Conservation (phyloP, 2,888 invertebrate genomes). For the Rhogogaster chlorosoma region DNA sequence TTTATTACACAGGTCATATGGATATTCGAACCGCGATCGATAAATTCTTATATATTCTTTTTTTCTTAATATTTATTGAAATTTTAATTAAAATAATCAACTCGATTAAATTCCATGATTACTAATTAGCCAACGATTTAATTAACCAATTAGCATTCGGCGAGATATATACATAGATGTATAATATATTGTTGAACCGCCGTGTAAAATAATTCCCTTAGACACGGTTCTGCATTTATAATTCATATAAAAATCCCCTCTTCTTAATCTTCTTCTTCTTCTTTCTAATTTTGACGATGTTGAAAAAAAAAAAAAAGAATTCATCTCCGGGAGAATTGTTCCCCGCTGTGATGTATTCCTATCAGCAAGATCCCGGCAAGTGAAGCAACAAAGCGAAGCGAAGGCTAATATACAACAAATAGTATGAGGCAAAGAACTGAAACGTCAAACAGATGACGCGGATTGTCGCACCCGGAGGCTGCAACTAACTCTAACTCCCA, state of each 20-base stretch:
- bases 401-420: slow-evolving; percentile 47
- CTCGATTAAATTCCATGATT: neutral
- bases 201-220: neutral
- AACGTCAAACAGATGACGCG: slow-evolving; percentile 70
- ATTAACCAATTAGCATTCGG: neutral
- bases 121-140: neutral
- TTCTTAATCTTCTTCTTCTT: no score
- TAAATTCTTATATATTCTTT: neutral
- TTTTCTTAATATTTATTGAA: neutral
- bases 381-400: slow-evolving; percentile 27
- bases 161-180: no score
- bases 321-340: neutral
- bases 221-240: no score
- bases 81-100: neutral
- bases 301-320: no score
- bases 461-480: neutral
- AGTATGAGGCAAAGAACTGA: slow-evolving; percentile 61
- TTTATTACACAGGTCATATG: neutral
- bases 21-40: no score
- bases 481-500: slow-evolving; percentile 15
- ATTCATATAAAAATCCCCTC: no score
- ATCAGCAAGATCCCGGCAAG: neutral
- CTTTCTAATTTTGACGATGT: no score
- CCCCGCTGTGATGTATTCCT: neutral
- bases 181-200: no score